Evolutionary conservation across 2,113 vertebrate species (phyloP).

Genomic region (Struthio camelus): DNA sequence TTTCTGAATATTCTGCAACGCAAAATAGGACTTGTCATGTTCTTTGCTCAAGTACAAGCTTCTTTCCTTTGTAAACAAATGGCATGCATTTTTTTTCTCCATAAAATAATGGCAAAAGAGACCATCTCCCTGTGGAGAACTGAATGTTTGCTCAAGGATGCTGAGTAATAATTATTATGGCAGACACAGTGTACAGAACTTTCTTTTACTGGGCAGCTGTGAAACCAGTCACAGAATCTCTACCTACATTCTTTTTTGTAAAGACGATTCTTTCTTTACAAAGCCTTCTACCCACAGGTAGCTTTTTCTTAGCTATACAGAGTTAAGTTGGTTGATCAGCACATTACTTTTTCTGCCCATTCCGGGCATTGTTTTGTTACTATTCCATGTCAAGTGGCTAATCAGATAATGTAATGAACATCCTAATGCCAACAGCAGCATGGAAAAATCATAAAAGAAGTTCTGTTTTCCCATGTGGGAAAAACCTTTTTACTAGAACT

Average conservation of each 20-base stretch:
- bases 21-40: constrained; percentile 19
- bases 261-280: background rate
- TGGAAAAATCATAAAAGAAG: constrained; percentile 15
- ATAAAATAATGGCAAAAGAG: background rate
- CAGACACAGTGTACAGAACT: background rate
- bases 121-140: background rate
- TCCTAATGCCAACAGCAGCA: constrained; percentile 27
- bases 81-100: background rate
- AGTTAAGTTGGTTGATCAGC: constrained; percentile 9
- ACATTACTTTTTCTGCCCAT: constrained; percentile 8
- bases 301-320: background rate
- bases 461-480: constrained; percentile 10
- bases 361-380: constrained; percentile 49
- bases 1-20: constrained; percentile 92
- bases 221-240: background rate
- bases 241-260: background rate
- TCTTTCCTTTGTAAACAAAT: background rate
- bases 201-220: background rate
- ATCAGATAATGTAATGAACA: constrained; percentile 39
- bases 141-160: background rate
- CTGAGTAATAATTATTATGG: background rate
- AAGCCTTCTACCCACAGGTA: background rate
- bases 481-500: constrained; percentile 1
- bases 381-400: constrained; percentile 34
- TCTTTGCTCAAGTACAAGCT: background rate